phyloP scores from a whole-genome alignment of 92 coral and sea anemone genomes.

The Palythoa heliodiscus region DNA sequence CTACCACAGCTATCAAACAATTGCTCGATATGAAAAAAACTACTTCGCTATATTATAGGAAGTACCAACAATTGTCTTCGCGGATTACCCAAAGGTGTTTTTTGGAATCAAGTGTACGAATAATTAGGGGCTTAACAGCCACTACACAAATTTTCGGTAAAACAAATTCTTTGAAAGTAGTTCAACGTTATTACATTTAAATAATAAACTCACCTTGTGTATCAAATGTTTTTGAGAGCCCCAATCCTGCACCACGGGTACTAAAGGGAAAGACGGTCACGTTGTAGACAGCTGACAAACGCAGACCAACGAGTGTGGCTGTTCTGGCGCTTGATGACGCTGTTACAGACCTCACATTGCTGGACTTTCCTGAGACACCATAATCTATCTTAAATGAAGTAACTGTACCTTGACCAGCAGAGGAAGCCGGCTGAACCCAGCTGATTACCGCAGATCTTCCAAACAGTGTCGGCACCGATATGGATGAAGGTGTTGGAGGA shows the following conservation, averaged over 20 bases:
- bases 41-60: no score
- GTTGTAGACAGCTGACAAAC: constrained; percentile 1
- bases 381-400: constrained; percentile 17
- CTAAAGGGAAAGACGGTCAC: background rate
- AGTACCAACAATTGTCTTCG: no score
- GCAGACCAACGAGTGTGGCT: background rate
- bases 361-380: background rate
- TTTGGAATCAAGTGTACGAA: no score
- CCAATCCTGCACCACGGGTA: constrained; percentile 13
- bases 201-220: background rate
- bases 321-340: background rate
- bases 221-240: constrained; percentile 7
- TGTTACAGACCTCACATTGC: background rate
- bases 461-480: background rate
- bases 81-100: no score
- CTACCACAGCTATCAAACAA: no score
- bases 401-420: background rate
- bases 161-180: background rate
- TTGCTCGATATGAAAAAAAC: no score
- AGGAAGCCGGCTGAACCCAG: background rate
- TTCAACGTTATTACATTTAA: no score
- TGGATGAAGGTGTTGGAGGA: constrained; percentile 10
- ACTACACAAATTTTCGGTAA: background rate
- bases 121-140: no score
- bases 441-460: constrained; percentile 8